phyloP scores from a whole-genome alignment of 2,888 invertebrate species.

The Himalopsyche anomala region DNA sequence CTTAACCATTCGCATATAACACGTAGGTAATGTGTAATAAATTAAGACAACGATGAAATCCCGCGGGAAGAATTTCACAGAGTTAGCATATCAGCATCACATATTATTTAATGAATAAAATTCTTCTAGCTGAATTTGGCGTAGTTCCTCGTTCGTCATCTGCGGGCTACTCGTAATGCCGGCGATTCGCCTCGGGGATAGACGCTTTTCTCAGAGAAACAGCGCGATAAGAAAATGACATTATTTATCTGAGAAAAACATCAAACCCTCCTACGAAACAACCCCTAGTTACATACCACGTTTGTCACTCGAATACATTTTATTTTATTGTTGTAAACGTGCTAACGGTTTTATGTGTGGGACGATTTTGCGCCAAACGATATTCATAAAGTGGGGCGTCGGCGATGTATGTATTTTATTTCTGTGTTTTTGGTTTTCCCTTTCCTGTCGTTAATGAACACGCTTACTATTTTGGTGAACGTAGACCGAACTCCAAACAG shows the following conservation, averaged over 20 bases:
- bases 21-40: neutral
- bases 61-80: neutral
- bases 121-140: neutral
- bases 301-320: slow-evolving; percentile 30
- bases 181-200: slow-evolving; percentile 11
- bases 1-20: neutral
- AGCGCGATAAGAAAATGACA: slow-evolving; percentile 22
- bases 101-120: neutral
- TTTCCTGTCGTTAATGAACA: slow-evolving; percentile 18
- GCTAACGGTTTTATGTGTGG: slow-evolving; percentile 29
- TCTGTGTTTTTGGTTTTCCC: slow-evolving; percentile 1
- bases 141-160: neutral
- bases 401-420: neutral
- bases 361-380: slow-evolving; percentile 6
- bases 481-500: slow-evolving; percentile 3
- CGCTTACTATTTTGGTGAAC: neutral
- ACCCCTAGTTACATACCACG: slow-evolving; percentile 15
- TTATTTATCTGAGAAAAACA: slow-evolving; percentile 26
- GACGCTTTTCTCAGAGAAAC: slow-evolving; percentile 6
- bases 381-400: slow-evolving; percentile 18
- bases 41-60: neutral
- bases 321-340: slow-evolving; percentile 34
- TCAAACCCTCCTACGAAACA: slow-evolving; percentile 17
- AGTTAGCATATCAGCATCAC: neutral
- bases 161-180: neutral